Conservation (phyloP, 2,888 invertebrate species). For the Euzetes globulus region DNA sequence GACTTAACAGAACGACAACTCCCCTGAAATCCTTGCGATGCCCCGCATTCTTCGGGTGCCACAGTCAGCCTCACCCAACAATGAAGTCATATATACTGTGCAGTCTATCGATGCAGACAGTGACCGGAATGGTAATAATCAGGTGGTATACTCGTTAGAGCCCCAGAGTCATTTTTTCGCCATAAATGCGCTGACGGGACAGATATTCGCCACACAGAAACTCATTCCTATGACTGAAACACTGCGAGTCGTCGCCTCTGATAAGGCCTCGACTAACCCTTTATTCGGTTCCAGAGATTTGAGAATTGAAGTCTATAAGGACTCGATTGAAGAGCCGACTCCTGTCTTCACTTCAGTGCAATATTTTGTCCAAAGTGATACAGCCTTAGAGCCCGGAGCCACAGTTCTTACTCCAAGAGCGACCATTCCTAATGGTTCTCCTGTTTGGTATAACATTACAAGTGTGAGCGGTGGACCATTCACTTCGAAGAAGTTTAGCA, state of each 20-base stretch:
- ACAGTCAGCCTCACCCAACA: conserved; percentile 40
- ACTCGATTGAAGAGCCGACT: conserved; percentile 42
- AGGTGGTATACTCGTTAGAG: conserved; percentile 41
- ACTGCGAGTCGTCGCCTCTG: conserved; percentile 41
- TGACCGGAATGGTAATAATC: conserved; percentile 38
- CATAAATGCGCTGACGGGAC: conserved; percentile 42
- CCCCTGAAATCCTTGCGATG: conserved; percentile 43
- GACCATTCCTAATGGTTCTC: conserved; percentile 40
- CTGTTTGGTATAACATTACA: conserved; percentile 43
- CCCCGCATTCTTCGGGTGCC: conserved; percentile 43
- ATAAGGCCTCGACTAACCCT: conserved; percentile 38
- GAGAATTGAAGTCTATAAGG: conserved; percentile 43
- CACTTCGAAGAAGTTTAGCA: conserved; percentile 39
- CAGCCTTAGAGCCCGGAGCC: conserved; percentile 41
- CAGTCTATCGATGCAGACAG: conserved; percentile 43
- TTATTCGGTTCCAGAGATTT: conserved; percentile 41
- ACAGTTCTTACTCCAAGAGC: conserved; percentile 42
- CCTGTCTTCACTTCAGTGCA: conserved; percentile 43
- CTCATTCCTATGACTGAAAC: conserved; percentile 41
- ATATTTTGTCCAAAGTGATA: conserved; percentile 42
- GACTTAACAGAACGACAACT: conserved; percentile 42
- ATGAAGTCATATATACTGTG: conserved; percentile 43
- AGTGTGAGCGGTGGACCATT: conserved; percentile 30
- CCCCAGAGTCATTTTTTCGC: conserved; percentile 42
- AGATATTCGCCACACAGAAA: conserved; percentile 42